phyloP scores from a whole-genome alignment of 2,888 invertebrate species.

The Mamestra brassicae region DNA sequence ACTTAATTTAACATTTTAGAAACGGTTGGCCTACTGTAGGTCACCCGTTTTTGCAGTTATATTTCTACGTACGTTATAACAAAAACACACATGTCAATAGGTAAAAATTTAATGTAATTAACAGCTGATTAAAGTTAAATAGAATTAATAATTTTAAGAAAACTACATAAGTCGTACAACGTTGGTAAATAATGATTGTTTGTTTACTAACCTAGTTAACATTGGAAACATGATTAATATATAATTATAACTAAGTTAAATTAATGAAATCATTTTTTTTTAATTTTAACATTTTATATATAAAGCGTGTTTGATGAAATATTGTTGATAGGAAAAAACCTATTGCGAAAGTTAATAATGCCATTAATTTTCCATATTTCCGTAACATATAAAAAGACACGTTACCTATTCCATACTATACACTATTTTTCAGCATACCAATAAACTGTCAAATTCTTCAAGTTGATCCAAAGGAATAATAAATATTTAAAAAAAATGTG shows the following conservation, averaged over 20 bases:
- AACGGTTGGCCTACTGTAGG: no score
- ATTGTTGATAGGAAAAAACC: background rate
- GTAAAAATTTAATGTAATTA: constrained; percentile 35
- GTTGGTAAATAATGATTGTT: constrained; percentile 1
- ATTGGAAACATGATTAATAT: constrained; percentile 1
- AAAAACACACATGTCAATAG: constrained; percentile 15
- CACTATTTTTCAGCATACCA: no score
- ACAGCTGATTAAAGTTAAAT: constrained; percentile 37
- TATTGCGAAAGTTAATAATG: background rate
- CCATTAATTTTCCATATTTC: background rate
- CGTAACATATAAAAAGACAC: background rate
- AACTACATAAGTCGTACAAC: constrained; percentile 15
- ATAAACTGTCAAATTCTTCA: background rate
- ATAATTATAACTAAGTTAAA: constrained; percentile 22
- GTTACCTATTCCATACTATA: background rate
- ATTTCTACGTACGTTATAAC: background rate
- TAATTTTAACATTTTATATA: background rate
- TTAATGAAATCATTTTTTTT: constrained; percentile 28
- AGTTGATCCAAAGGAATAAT: background rate
- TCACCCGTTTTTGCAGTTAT: background rate
- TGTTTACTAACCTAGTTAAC: constrained; percentile 28
- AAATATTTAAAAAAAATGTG: background rate
- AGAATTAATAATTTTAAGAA: constrained; percentile 35
- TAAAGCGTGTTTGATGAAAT: background rate
- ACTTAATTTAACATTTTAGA: no score